Conservation (phyloP, 2,888 invertebrate species). For the Dynastes tityus region DNA sequence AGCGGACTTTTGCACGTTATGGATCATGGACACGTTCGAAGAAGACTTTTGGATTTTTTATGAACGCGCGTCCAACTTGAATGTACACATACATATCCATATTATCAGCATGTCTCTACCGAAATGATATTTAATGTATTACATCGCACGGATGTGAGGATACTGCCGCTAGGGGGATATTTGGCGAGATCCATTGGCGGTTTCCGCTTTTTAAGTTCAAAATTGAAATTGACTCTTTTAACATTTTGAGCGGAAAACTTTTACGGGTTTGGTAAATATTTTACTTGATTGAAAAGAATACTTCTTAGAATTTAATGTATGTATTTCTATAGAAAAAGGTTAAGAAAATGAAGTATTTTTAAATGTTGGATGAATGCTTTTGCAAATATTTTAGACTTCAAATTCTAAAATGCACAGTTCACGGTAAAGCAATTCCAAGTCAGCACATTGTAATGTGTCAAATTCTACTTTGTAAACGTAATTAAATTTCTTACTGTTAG, state of each 20-base stretch:
- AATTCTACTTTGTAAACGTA: no score
- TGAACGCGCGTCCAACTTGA: conserved; percentile 38
- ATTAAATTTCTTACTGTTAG: no score
- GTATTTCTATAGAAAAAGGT: no score
- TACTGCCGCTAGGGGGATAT: background rate
- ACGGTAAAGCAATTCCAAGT: no score
- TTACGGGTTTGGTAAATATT: background rate
- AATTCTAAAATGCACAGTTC: no score
- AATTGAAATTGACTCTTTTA: conserved; percentile 12
- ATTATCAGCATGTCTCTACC: conserved; percentile 23
- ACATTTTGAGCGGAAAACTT: background rate
- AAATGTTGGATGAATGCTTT: no score
- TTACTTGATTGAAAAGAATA: background rate
- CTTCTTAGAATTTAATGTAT: no score
- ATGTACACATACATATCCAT: conserved; percentile 21
- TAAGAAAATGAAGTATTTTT: no score
- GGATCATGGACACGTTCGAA: conserved; percentile 54
- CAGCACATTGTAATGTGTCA: no score
- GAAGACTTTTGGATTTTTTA: conserved; percentile 45
- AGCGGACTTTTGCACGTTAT: conserved; percentile 56
- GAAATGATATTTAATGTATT: conserved; percentile 40
- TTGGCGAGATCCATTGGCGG: background rate
- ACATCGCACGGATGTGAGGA: conserved; percentile 7
- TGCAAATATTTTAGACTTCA: no score
- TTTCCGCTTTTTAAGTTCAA: background rate